Conservation (phyloP, 2,797 vertebrate genomes). For the Lithobates pipiens region DNA sequence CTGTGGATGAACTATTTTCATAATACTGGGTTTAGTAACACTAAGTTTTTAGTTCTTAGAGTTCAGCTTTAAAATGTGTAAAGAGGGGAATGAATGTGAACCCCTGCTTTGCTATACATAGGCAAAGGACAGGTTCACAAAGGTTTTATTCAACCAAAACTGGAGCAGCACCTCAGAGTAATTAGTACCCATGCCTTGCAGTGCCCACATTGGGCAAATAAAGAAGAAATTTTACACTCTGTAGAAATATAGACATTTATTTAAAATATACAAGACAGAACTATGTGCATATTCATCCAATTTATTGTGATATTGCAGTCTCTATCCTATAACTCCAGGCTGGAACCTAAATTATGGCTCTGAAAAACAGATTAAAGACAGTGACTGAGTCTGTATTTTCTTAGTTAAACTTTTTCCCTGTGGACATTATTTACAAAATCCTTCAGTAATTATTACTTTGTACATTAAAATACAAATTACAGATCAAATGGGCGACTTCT, state of each 20-base stretch:
- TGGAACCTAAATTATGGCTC: neutral
- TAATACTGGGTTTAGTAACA: no score
- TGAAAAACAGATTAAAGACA: neutral
- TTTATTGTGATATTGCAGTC: slow-evolving; percentile 12
- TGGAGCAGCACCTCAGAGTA: no score
- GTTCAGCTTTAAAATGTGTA: no score
- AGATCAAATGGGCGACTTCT: neutral
- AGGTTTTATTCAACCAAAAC: no score
- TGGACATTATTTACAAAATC: neutral
- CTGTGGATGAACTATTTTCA: no score
- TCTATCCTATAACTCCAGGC: neutral
- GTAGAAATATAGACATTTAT: slow-evolving; percentile 52
- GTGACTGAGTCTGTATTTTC: neutral
- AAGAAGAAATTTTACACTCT: neutral
- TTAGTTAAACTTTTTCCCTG: neutral
- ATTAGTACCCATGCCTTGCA: no score
- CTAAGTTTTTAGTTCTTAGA: no score
- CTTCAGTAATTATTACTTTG: neutral
- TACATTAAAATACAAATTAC: neutral
- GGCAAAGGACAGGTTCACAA: no score
- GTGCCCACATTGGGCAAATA: neutral
- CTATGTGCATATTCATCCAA: neutral
- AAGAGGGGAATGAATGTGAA: no score
- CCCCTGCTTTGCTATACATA: no score
- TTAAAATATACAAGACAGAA: slow-evolving; percentile 36